phyloP scores from a whole-genome alignment of 92 coral and sea anemone genomes.

The Porites lobata region DNA sequence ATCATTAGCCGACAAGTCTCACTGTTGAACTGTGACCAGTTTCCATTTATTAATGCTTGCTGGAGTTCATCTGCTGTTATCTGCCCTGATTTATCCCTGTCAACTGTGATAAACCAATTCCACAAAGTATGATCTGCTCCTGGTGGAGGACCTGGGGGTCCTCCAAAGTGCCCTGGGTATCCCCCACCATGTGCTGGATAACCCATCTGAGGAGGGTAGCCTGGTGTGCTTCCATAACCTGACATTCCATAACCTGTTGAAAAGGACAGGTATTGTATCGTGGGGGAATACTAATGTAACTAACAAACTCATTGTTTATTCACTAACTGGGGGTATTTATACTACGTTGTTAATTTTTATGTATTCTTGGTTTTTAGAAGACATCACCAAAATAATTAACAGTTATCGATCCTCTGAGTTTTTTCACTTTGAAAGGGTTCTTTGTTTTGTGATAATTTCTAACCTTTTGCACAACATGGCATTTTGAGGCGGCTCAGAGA shows the following conservation, averaged over 20 bases:
- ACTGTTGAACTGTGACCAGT: slow-evolving; percentile 95
- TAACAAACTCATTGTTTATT: too few relatives aligned
- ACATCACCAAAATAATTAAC: too few relatives aligned
- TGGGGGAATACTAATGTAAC: too few relatives aligned
- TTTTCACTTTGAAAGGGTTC: too few relatives aligned
- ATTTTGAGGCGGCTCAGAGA: too few relatives aligned
- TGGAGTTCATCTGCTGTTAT: slow-evolving; percentile 92
- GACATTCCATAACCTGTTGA: slow-evolving; percentile 44
- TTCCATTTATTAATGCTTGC: slow-evolving; percentile 94
- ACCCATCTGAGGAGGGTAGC: slow-evolving; percentile 51
- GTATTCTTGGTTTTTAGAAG: too few relatives aligned
- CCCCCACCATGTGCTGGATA: slow-evolving; percentile 61
- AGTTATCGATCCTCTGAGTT: too few relatives aligned
- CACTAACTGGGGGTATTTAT: too few relatives aligned
- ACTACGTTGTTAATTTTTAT: too few relatives aligned
- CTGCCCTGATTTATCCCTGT: slow-evolving; percentile 90
- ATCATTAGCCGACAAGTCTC: slow-evolving; percentile 99
- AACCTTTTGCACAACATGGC: too few relatives aligned
- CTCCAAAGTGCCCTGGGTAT: slow-evolving; percentile 87
- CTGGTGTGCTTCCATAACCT: neutral
- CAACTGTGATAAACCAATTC: slow-evolving; percentile 98
- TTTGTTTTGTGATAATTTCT: too few relatives aligned
- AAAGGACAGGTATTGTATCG: neutral
- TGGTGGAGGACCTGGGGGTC: slow-evolving; percentile 78
- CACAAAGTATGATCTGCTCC: slow-evolving; percentile 94